Evolutionary conservation across 2,113 vertebrate genomes (phyloP), one percentile per base, ranked within the genome.

Genomic region (Balaenoptera acutorostrata): DNA sequence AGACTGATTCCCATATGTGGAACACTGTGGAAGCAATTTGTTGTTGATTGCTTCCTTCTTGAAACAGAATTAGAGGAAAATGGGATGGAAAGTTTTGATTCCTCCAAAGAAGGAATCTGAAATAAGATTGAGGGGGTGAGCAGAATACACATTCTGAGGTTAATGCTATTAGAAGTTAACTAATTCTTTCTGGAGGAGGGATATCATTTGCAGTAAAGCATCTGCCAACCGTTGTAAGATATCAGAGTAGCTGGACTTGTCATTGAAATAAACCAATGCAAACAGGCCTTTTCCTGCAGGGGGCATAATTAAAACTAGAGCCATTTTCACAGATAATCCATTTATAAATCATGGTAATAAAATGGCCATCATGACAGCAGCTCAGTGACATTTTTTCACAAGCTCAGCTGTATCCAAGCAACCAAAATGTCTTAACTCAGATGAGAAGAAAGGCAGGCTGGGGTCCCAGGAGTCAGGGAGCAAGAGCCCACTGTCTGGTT

Each of bases 351-450:
- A 96, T 84, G 59, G 77, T 71, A 95, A 96, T 98, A 95, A 97
- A 98, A 96, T 44, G 55, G 36, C 88, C 97, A 98, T 96, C 96
- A 97, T 97, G 94, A 98, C 92, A 95, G 97, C 81, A 96, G 89
- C 52, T 97, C 96, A 77, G 89, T 33, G 92, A 77, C 93, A 90
- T 97, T 98, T 89, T 97, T 98, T 64, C 97, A 95, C 25, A 5
- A 94, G 85, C 52, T 97, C 78, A 90, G 95, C 64, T 20, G 98
- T 98, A 98, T 97, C 98, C 94, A 98, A 93, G 98, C 98, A 98
- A 98, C 98, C 81, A 96, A 92, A 97, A 78, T 13, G 74, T 87
- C 84, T 89, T 84, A 95, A 90, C 49, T 97, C 83, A 74, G 55
- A 98, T 95, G 71, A 78, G 97, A 96, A 93, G 81, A 96, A 97